Evolutionary conservation across 2,888 invertebrate genomes (phyloP).

Genomic region (Muschampia plurimacula): DNA sequence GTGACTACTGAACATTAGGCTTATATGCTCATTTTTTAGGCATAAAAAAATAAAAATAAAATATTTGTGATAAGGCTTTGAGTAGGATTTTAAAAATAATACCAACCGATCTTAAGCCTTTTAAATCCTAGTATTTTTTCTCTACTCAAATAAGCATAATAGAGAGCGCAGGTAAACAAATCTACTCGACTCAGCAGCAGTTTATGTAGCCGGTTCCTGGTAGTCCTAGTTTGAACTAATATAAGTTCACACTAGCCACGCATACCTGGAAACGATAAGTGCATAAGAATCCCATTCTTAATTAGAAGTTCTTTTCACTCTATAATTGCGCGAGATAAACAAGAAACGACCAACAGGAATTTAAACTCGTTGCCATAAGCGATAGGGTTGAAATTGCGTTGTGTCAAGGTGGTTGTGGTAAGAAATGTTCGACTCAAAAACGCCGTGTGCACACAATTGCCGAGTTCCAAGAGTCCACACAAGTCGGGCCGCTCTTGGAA

Average conservation of each 20-base stretch:
- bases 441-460: conserved; percentile 49
- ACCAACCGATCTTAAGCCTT: neutral
- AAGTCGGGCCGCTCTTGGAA: conserved; percentile 37
- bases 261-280: conserved; percentile 37
- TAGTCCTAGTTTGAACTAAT: conserved; percentile 32
- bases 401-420: neutral
- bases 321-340: conserved; percentile 34
- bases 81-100: too few relatives aligned
- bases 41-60: too few relatives aligned
- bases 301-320: conserved; percentile 40
- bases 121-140: neutral
- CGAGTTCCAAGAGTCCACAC: conserved; percentile 58
- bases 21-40: too few relatives aligned
- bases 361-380: neutral
- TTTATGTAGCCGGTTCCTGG: conserved; percentile 23
- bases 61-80: too few relatives aligned
- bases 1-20: too few relatives aligned
- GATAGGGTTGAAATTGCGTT: neutral
- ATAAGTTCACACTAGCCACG: conserved; percentile 31
- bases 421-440: conserved; percentile 44
- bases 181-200: neutral
- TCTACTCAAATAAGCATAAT: neutral
- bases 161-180: neutral
- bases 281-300: conserved; percentile 39
- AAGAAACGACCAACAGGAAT: neutral